These are phyloP conservation scores for Cydia strobilella DNA, from an alignment of 1,140 invertebrate genomes.

Conservation along the genomic window DNA sequence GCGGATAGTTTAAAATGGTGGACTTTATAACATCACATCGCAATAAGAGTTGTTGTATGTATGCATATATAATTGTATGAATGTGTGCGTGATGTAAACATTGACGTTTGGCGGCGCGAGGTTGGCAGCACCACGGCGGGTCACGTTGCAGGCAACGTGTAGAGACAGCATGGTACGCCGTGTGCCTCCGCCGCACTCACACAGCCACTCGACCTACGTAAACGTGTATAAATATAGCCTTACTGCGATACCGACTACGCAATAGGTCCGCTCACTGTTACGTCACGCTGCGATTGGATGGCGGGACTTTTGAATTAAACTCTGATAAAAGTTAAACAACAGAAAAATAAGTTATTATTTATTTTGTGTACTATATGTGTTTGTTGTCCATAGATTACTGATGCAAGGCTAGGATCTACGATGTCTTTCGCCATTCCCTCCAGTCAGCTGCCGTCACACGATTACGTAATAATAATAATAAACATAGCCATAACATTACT, in stretches of 20 bases:
- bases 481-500: conserved; percentile 28
- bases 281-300: not conserved
- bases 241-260: not conserved
- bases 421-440: conserved; percentile 52
- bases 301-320: conserved; percentile 18
- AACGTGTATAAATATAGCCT: conserved; percentile 36
- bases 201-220: conserved; percentile 41
- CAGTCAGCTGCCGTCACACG: conserved; percentile 48
- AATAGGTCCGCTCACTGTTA: conserved; percentile 15
- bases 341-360: conserved; percentile 4
- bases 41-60: not conserved
- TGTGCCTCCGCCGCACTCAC: conserved; percentile 47
- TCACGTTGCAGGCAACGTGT: conserved; percentile 78
- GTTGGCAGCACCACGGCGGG: conserved; percentile 58
- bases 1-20: conserved; percentile 7
- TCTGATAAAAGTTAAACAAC: not conserved
- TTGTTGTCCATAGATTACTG: conserved; percentile 58
- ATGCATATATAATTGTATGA: not conserved
- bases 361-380: conserved; percentile 33
- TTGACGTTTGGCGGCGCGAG: conserved; percentile 46
- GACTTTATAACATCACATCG: not conserved
- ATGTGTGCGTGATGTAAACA: conserved; percentile 53
- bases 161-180: conserved; percentile 56
- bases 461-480: conserved; percentile 50
- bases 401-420: conserved; percentile 51